Evolutionary conservation across 2,113 vertebrate genomes (phyloP).

Genomic region (Butorides virescens): DNA sequence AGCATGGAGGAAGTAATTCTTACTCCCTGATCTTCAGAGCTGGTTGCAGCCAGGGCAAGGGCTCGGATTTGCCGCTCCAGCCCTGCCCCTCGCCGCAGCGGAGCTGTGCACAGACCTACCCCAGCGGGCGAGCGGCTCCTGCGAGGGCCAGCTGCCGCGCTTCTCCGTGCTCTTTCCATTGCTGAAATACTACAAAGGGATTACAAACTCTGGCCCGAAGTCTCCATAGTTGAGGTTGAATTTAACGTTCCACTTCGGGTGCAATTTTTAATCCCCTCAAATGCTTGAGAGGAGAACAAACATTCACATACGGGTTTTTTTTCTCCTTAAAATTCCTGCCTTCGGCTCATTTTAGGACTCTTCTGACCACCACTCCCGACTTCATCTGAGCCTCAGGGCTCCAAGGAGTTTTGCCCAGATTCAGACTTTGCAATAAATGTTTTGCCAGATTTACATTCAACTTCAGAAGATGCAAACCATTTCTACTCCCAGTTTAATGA

Average conservation of each 20-base stretch:
- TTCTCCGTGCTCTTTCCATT: background rate
- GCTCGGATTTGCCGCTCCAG: background rate
- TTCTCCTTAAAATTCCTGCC: background rate
- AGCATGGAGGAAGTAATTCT: background rate
- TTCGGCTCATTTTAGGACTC: background rate
- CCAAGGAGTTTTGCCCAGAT: background rate
- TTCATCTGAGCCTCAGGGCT: background rate
- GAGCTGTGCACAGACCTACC: background rate
- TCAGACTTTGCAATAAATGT: background rate
- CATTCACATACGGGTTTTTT: background rate
- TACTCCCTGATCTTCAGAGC: background rate
- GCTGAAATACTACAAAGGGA: background rate
- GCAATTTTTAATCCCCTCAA: background rate
- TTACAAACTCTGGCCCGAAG: background rate
- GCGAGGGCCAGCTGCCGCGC: background rate
- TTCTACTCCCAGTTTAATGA: background rate
- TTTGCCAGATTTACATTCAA: background rate
- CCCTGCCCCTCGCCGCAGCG: background rate
- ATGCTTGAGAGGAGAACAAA: background rate
- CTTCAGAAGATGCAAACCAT: background rate
- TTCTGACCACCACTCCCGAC: background rate
- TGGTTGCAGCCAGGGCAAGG: background rate
- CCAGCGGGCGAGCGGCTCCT: background rate
- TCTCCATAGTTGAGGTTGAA: background rate
- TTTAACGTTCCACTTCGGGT: background rate